These are phyloP conservation scores for Matsumyia berberina DNA, from an alignment of 2,888 invertebrate genomes.

Conservation along the genomic window DNA sequence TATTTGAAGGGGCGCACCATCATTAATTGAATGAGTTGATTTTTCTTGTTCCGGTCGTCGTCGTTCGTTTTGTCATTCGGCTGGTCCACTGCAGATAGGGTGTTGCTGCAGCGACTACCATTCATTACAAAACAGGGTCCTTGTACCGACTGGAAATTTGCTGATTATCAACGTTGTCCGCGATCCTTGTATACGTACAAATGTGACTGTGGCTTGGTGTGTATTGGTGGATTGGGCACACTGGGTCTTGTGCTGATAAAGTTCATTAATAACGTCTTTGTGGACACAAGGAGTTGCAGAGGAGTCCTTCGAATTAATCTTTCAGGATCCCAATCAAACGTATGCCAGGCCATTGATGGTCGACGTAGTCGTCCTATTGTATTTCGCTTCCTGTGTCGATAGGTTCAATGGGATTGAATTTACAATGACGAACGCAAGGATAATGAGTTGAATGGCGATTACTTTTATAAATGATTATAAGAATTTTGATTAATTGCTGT, in stretches of 20 bases:
- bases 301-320: constrained; percentile 51
- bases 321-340: constrained; percentile 29
- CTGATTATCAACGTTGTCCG: constrained; percentile 46
- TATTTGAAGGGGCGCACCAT: constrained; percentile 72
- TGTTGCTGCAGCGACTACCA: constrained; percentile 34
- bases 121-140: constrained; percentile 57
- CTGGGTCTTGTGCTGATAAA: constrained; percentile 49
- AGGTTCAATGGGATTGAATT: constrained; percentile 39
- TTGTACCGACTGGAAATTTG: constrained; percentile 51
- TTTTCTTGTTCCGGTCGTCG: constrained; percentile 48
- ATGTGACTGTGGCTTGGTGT: not conserved
- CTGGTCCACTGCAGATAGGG: constrained; percentile 49
- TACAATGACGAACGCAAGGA: constrained; percentile 35
- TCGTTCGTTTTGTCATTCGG: constrained; percentile 40
- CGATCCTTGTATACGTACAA: not conserved
- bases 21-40: constrained; percentile 76
- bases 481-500: not conserved
- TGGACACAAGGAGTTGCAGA: constrained; percentile 47
- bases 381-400: constrained; percentile 11
- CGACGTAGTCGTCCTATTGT: constrained; percentile 28
- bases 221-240: not conserved
- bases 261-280: constrained; percentile 64
- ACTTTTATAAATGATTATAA: constrained; percentile 35
- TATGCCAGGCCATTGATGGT: constrained; percentile 42
- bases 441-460: constrained; percentile 45